Percentiles rank a stretch among this genome's conserved stretches.
These are phyloP conservation scores for Choloepus didactylus DNA, from an alignment of 2,797 vertebrate genomes.

Conservation along the genomic window DNA sequence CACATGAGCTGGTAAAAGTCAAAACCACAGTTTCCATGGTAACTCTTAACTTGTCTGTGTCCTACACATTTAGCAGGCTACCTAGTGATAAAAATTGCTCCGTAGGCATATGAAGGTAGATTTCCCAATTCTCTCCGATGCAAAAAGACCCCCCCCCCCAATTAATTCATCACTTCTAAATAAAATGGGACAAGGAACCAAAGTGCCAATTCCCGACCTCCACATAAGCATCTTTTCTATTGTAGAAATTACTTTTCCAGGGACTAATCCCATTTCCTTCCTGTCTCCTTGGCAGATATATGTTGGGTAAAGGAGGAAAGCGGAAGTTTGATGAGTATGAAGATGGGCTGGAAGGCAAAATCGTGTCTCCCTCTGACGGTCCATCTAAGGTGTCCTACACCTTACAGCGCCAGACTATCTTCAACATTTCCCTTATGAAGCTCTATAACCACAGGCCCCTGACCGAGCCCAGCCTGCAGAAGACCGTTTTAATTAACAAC, in stretches of 20 bases:
- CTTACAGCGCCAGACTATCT: conserved; percentile 99
- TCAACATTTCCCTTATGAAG: conserved; percentile 99
- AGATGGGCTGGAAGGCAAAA: conserved; percentile 99
- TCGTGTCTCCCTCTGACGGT: conserved; percentile 94
- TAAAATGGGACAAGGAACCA: neutral
- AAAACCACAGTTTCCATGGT: neutral
- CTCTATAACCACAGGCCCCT: conserved; percentile 96
- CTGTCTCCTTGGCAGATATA: conserved; percentile 93
- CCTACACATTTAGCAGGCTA: conserved; percentile 58
- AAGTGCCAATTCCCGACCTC: neutral
- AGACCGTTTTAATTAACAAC: conserved; percentile 99
- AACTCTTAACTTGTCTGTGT: conserved; percentile 68
- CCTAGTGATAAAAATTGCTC: conserved; percentile 71
- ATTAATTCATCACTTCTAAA: neutral
- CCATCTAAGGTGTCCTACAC: conserved; percentile 98
- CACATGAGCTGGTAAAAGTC: conserved; percentile 59
- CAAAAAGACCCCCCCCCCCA: neutral
- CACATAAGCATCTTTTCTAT: neutral
- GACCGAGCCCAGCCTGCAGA: conserved; percentile 96
- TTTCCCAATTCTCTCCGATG: neutral
- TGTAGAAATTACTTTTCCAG: neutral
- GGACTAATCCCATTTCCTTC: conserved; percentile 63
- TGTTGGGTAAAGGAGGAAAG: conserved; percentile 99
- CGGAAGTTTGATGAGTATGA: conserved; percentile 99
- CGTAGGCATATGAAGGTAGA: neutral